Conservation (phyloP, 2,888 invertebrate species). For the Erebia palarica region DNA sequence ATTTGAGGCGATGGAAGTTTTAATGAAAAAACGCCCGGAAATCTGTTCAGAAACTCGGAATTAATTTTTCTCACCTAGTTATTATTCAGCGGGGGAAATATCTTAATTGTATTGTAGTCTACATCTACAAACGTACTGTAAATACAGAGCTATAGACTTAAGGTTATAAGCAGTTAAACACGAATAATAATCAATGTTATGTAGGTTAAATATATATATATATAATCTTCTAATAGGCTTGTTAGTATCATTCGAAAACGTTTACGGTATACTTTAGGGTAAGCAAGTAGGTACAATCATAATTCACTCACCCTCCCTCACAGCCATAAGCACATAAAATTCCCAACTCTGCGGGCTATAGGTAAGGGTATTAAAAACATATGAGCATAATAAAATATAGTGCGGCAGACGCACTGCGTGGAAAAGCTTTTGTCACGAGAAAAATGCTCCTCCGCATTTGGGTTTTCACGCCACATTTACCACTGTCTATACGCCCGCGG, state of each 20-base stretch:
- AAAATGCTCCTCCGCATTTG: constrained; percentile 69
- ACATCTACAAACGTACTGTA: not conserved
- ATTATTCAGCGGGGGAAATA: constrained; percentile 3
- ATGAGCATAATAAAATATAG: constrained; percentile 26
- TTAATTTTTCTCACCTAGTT: constrained; percentile 12
- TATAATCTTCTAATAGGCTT: too few species aligned
- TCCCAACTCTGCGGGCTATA: not conserved
- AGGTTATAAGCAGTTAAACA: too few species aligned
- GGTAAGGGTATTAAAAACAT: constrained; percentile 20
- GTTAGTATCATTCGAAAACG: too few species aligned
- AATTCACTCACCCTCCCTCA: not conserved
- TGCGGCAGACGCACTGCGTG: constrained; percentile 56
- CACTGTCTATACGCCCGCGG: constrained; percentile 62
- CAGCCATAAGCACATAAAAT: not conserved
- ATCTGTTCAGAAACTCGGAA: constrained; percentile 10
- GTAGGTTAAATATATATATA: too few species aligned
- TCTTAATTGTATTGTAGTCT: not conserved
- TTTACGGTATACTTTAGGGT: not conserved
- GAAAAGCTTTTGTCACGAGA: constrained; percentile 70
- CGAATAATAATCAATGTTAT: too few species aligned
- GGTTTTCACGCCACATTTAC: constrained; percentile 77
- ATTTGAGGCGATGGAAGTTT: constrained; percentile 26
- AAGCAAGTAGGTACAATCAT: not conserved
- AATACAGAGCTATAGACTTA: not conserved
- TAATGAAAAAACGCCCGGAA: constrained; percentile 13